phyloP scores from a whole-genome alignment of 1,140 invertebrate species.

The Solenopsis fugax region DNA sequence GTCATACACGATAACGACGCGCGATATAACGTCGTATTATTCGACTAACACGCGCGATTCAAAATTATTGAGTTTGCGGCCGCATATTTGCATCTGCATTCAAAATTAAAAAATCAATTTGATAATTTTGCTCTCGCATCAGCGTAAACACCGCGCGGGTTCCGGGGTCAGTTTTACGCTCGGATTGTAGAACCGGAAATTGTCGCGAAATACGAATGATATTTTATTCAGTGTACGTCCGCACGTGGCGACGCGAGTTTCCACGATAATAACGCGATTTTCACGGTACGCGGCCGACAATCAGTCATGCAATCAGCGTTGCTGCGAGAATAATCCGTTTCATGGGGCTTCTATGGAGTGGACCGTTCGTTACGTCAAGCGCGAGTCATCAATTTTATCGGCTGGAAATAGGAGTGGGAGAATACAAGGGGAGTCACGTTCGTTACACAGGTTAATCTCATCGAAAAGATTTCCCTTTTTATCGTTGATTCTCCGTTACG shows the following conservation, averaged over 20 bases:
- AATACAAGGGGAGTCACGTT: neutral
- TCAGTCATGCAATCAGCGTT: conserved; percentile 49
- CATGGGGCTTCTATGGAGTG: neutral
- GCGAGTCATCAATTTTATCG: conserved; percentile 4
- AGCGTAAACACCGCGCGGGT: neutral
- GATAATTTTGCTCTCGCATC: conserved; percentile 27
- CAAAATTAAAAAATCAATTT: conserved; percentile 52
- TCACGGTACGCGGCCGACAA: conserved; percentile 30
- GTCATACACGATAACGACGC: neutral
- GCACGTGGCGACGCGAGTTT: conserved; percentile 34
- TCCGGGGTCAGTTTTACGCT: conserved; percentile 30
- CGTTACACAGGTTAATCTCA: neutral
- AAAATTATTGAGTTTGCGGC: conserved; percentile 16
- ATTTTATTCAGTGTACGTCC: conserved; percentile 50
- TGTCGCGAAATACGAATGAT: conserved; percentile 39
- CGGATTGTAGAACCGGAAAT: conserved; percentile 35
- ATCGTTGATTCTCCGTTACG: neutral
- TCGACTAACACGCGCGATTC: neutral
- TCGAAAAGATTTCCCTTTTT: neutral
- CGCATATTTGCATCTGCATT: conserved; percentile 16
- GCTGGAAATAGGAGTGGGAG: no score
- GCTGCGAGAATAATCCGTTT: conserved; percentile 53
- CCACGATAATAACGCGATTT: conserved; percentile 48
- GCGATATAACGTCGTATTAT: conserved; percentile 12
- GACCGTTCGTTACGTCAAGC: conserved; percentile 1